Evolutionary conservation across 2,113 vertebrate species (phyloP).

Genomic region (Amblyornis subalaris): DNA sequence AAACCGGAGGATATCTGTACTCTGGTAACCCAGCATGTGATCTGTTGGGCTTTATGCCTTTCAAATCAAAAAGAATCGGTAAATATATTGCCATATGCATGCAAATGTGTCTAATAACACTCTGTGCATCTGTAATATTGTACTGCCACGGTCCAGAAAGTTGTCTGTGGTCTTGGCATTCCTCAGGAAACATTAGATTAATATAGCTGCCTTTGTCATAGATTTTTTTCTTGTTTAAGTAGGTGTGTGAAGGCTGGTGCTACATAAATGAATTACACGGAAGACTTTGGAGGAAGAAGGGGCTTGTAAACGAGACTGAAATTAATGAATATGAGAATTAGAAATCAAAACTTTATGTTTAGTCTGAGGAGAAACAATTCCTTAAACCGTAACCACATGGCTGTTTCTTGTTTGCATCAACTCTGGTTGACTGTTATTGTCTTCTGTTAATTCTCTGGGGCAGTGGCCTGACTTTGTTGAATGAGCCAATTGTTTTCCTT

Average conservation of each 20-base stretch:
- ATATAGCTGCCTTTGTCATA: conserved; percentile 19
- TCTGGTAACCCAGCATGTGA: background rate
- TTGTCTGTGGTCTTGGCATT: conserved; percentile 48
- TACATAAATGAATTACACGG: conserved; percentile 51
- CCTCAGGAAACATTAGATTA: conserved; percentile 52
- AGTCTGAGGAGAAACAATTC: conserved; percentile 75
- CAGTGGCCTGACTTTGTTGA: conserved; percentile 78
- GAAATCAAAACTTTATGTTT: conserved; percentile 80
- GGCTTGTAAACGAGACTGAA: conserved; percentile 51
- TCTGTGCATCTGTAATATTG: background rate
- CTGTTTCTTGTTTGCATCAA: conserved; percentile 78
- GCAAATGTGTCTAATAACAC: background rate
- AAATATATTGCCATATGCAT: background rate
- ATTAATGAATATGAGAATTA: conserved; percentile 74
- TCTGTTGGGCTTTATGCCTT: background rate
- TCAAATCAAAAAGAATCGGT: background rate
- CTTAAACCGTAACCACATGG: conserved; percentile 67
- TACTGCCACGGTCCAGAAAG: conserved; percentile 38
- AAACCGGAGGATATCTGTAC: background rate
- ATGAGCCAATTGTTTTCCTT: conserved; percentile 84
- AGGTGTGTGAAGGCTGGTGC: conserved; percentile 42
- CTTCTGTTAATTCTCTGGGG: conserved; percentile 74
- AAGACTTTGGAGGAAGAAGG: conserved; percentile 52
- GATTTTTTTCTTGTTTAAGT: conserved; percentile 33
- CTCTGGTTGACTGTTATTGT: conserved; percentile 76